Evolutionary conservation across 2,113 vertebrate genomes (phyloP).

Genomic region (Piprites chloris): DNA sequence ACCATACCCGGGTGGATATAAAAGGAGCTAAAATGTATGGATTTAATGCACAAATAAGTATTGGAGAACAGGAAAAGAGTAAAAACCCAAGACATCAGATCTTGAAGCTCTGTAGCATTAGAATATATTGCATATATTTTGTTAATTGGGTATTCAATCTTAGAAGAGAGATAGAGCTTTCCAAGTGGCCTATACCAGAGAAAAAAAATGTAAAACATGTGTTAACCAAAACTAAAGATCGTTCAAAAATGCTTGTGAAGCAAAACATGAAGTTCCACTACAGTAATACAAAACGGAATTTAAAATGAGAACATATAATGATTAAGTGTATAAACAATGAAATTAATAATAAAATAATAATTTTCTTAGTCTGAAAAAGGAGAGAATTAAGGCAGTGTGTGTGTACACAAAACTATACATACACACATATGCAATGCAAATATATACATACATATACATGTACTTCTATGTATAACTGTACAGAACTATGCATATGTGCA

Average conservation of each 20-base stretch:
- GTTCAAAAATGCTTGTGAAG: background rate
- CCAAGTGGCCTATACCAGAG: background rate
- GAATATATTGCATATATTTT: background rate
- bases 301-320: background rate
- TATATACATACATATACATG: background rate
- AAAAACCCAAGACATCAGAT: background rate
- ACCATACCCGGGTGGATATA: background rate
- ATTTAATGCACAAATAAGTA: background rate
- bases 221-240: background rate
- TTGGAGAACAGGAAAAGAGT: background rate
- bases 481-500: accelerated
- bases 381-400: background rate
- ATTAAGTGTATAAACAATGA: background rate
- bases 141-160: background rate
- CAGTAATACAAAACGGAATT: background rate
- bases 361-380: background rate
- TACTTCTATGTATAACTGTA: background rate
- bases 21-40: background rate
- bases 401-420: background rate
- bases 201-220: background rate
- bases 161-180: background rate
- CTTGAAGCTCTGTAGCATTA: background rate
- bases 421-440: too few relatives aligned
- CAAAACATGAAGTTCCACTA: background rate
- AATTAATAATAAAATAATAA: background rate